Percentiles rank a stretch among this genome's conserved stretches.
Conservation (phyloP, 1,140 invertebrate genomes). For the Danaus melanippus region DNA sequence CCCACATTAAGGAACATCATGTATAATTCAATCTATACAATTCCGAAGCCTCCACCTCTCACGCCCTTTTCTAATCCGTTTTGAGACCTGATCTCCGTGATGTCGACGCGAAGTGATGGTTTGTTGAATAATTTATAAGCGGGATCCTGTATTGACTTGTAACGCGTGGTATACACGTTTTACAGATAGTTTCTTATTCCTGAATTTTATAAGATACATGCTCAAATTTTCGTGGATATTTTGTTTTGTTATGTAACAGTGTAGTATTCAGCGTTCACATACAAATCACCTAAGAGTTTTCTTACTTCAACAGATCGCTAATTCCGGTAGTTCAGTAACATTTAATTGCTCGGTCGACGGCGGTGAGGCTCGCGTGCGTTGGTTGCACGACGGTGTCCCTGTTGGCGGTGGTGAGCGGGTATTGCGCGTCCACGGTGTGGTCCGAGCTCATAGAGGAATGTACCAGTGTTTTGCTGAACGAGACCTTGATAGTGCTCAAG, state of each 20-base stretch:
- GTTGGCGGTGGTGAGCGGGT: conserved; percentile 73
- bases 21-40: too few species aligned
- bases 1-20: too few species aligned
- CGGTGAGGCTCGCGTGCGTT: conserved; percentile 81
- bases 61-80: conserved; percentile 12
- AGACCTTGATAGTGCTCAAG: conserved; percentile 80
- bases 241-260: not conserved
- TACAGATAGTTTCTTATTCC: conserved; percentile 13
- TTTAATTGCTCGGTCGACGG: conserved; percentile 81
- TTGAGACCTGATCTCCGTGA: conserved; percentile 7
- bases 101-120: conserved; percentile 5
- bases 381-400: conserved; percentile 81
- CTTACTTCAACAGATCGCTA: conserved; percentile 48
- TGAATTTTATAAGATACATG: conserved; percentile 10
- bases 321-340: conserved; percentile 60
- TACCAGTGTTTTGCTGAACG: conserved; percentile 87
- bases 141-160: conserved; percentile 17
- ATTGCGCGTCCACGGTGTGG: conserved; percentile 77
- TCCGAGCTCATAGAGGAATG: conserved; percentile 84
- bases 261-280: too few species aligned
- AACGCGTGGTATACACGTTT: conserved; percentile 12
- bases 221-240: not conserved
- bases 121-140: conserved; percentile 17
- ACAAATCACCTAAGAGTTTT: not conserved
- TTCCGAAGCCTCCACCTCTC: conserved; percentile 2